These are phyloP conservation scores for Zele albiditarsus DNA, from an alignment of 2,888 invertebrate genomes.

Conservation along the genomic window DNA sequence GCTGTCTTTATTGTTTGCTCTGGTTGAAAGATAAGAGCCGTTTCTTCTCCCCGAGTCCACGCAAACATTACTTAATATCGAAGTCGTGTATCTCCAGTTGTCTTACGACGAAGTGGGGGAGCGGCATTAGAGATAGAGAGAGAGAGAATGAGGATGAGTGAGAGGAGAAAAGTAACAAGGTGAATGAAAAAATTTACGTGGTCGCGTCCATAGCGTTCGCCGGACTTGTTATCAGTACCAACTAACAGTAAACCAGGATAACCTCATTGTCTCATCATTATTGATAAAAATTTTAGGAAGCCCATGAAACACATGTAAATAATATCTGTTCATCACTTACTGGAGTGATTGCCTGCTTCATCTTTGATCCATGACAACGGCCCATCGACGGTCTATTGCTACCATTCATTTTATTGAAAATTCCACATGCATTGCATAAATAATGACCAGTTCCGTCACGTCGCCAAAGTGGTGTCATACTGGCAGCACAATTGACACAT, in stretches of 20 bases:
- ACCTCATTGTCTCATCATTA: neutral
- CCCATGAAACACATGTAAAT: neutral
- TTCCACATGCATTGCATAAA: constrained; percentile 88
- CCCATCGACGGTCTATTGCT: constrained; percentile 75
- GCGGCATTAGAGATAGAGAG: neutral
- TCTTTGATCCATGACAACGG: constrained; percentile 61
- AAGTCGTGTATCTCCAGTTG: constrained; percentile 52
- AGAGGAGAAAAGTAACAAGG: neutral
- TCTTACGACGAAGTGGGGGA: neutral
- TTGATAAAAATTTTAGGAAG: neutral
- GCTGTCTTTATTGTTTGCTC: constrained; percentile 65
- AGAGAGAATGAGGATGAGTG: neutral
- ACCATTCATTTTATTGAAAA: constrained; percentile 75
- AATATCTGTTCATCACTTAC: constrained; percentile 56
- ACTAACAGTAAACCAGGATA: neutral
- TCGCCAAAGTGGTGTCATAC: constrained; percentile 87
- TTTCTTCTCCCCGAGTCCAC: constrained; percentile 60
- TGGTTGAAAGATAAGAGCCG: constrained; percentile 63
- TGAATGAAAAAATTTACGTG: constrained; percentile 5
- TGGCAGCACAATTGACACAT: constrained; percentile 80
- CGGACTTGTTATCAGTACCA: constrained; percentile 15
- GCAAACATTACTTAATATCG: constrained; percentile 69
- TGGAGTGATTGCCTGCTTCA: constrained; percentile 64
- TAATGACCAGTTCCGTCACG: constrained; percentile 90
- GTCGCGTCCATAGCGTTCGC: constrained; percentile 27